A percentile compares a stretch with the other conserved stretches of the same genome.
These are phyloP conservation scores for Rhamnusium bicolor DNA, from an alignment of 2,888 invertebrate genomes.

Conservation along the genomic window DNA sequence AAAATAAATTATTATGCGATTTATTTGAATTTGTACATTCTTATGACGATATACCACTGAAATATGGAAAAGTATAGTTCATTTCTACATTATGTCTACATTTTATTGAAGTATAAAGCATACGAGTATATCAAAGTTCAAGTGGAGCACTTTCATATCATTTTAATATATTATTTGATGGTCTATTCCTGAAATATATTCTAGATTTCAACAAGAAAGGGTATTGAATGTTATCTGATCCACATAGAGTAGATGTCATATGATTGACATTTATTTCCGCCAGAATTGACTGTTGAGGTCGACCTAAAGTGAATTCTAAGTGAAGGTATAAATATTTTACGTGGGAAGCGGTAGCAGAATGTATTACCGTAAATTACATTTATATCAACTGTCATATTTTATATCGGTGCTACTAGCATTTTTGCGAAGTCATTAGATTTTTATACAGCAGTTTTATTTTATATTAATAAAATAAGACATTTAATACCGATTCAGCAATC, in stretches of 20 bases:
- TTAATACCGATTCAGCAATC: background rate
- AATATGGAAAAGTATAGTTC: background rate
- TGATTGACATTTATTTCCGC: constrained; percentile 29
- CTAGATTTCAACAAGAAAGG: constrained; percentile 3
- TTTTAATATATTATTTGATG: constrained; percentile 7
- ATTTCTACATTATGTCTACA: background rate
- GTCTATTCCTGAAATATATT: constrained; percentile 12
- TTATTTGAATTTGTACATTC: too few relatives aligned
- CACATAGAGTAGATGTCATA: constrained; percentile 1
- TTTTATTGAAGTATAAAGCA: background rate
- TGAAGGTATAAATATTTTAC: constrained; percentile 27
- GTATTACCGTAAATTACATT: constrained; percentile 24
- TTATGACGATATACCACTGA: too few relatives aligned
- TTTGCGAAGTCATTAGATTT: background rate
- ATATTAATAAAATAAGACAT: background rate
- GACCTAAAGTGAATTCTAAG: constrained; percentile 24
- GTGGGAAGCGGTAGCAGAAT: constrained; percentile 16
- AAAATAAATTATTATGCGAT: too few relatives aligned
- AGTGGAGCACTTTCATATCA: constrained; percentile 4
- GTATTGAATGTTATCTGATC: constrained; percentile 20
- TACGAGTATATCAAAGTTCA: background rate
- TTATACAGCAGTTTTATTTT: background rate
- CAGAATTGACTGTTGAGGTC: constrained; percentile 22
- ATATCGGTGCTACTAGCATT: background rate
- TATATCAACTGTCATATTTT: constrained; percentile 22